Percentiles rank a stretch among this genome's conserved stretches.
phyloP scores from a whole-genome alignment of 2,888 invertebrate genomes.

The Drosophila pseudotakahashii region DNA sequence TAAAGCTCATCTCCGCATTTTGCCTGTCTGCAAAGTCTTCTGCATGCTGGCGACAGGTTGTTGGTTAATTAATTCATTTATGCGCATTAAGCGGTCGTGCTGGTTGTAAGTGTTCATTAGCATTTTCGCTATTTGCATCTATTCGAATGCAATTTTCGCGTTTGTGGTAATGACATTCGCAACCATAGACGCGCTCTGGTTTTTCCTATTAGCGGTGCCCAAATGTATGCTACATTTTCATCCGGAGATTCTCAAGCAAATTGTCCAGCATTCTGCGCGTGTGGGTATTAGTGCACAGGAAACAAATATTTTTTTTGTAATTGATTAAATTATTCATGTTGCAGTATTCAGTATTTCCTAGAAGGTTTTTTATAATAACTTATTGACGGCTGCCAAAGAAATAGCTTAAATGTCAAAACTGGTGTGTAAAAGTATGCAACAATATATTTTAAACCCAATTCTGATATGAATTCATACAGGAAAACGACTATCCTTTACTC shows the following conservation, averaged over 20 bases:
- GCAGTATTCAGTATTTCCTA: too few relatives aligned
- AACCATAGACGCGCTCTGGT: constrained; percentile 29
- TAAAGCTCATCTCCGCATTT: constrained; percentile 18
- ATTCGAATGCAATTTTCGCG: constrained; percentile 60
- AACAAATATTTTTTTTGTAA: neutral
- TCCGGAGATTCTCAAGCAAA: constrained; percentile 36
- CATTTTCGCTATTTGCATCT: constrained; percentile 54
- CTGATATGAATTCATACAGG: too few relatives aligned
- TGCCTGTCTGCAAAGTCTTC: neutral
- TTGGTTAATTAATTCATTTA: constrained; percentile 60
- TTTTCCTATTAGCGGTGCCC: constrained; percentile 24
- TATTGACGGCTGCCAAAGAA: too few relatives aligned
- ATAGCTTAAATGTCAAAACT: too few relatives aligned
- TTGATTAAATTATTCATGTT: too few relatives aligned
- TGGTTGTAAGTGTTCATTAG: constrained; percentile 67
- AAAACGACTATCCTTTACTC: too few relatives aligned
- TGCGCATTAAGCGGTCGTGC: constrained; percentile 50
- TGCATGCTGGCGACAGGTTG: constrained; percentile 56
- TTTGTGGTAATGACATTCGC: constrained; percentile 42
- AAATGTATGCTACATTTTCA: constrained; percentile 36
- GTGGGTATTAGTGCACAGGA: neutral
- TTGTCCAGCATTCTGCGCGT: neutral
- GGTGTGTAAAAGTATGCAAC: too few relatives aligned
- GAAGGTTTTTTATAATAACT: too few relatives aligned
- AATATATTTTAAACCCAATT: too few relatives aligned